Base-by-base conservation (phyloP, 2,113 vertebrate species). In the Anoura caudifer region DNA sequence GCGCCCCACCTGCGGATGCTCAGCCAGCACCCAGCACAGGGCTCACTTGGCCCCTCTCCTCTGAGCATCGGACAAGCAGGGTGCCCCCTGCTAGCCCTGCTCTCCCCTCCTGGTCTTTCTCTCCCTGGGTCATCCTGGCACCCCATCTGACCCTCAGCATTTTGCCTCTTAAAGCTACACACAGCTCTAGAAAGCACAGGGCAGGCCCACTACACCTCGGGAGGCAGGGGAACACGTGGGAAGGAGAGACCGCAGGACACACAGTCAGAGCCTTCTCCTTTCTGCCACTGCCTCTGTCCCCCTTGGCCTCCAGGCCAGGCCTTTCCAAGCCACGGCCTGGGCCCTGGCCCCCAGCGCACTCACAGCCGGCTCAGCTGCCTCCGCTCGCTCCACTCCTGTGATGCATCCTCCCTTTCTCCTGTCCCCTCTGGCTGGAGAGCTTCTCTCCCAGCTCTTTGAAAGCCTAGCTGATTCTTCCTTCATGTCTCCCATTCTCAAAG, bases 181-280 rank as follows among this genome's bases (percentile, higher is more conserved):
- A 0, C 0, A 7, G 11, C 28, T 31, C 45, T 45, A 22, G 67
- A 85, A 41, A 61, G 24, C 13, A 5, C 4, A 10, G 28, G 61
- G 61, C 28, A 15, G 13, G 28, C 61, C 61, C 7, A 14, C 61
- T 28, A 31, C 20, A 56, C 20, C 61, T 14, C 12, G 61, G 61
- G 61, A 56, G 28, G 22, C 61, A 12, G 28, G 28, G 61, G 26
- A 31, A 63, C 28, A 33, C 13, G 28, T 2, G 5, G 26, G 28
- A 31, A 31, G 61, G 61, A 63, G 61, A 4, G 12, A 31, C 61
- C 11, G 13, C 28, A 63, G 61, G 61, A 33, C 61, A 10, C 61
- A 31, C 4, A 13, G 28, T 33, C 61, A 63, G 61, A 63, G 2
- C 28, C 54, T 56, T 56, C 20, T 22, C 61, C 28, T 31, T 33